Evolutionary conservation across 2,113 vertebrate genomes (phyloP).

Genomic region (Paracanthobrama guichenoti): DNA sequence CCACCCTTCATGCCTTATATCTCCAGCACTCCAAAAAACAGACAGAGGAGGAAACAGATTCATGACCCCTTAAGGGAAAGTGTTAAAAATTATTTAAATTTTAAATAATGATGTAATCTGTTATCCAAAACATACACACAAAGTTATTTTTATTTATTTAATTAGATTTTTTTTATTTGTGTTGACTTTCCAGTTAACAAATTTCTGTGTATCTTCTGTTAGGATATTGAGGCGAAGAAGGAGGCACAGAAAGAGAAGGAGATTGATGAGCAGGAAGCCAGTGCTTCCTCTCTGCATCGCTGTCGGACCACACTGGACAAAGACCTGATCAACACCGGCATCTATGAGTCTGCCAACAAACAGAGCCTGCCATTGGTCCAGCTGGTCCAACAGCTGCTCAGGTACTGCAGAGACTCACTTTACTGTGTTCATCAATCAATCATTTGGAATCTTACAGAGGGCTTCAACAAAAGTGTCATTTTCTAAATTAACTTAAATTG

Average conservation of each 20-base stretch:
- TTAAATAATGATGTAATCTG: not conserved
- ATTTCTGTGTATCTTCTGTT: not conserved
- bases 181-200: not conserved
- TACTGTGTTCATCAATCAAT: not conserved
- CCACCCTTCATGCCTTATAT: slow-evolving; percentile 5
- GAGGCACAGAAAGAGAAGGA: slow-evolving; percentile 99
- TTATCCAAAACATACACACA: not conserved
- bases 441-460: not conserved
- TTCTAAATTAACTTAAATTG: not conserved
- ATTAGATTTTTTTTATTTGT: not conserved
- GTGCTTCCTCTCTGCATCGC: slow-evolving; percentile 89
- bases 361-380: slow-evolving; percentile 95
- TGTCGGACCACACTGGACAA: slow-evolving; percentile 92
- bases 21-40: not conserved
- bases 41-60: not conserved
- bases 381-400: slow-evolving; percentile 93
- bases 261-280: slow-evolving; percentile 97
- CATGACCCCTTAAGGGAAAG: not conserved
- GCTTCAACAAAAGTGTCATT: not conserved
- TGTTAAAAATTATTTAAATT: not conserved
- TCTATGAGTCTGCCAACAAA: slow-evolving; percentile 94
- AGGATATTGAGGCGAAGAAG: slow-evolving; percentile 98
- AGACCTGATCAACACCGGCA: slow-evolving; percentile 96
- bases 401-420: slow-evolving; percentile 69
- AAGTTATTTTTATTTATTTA: not conserved